Evolutionary conservation across 1,140 invertebrate species (phyloP), one percentile per base, ranked within the genome.

Genomic region (Drosophila lacteicornis): DNA sequence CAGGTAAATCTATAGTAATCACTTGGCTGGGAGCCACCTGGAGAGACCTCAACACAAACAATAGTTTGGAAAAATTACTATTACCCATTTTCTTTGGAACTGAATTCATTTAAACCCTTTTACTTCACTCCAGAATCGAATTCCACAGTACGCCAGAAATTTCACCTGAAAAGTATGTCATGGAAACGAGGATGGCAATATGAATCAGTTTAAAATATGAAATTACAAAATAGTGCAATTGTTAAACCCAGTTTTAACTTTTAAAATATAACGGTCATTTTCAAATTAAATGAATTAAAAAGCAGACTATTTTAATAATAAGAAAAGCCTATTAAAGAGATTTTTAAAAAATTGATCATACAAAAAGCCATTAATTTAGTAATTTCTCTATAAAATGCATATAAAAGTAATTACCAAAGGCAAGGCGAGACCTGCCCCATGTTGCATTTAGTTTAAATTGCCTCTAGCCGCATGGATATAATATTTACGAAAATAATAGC

Each of bases 401-500:
- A 47, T 19, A 19, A 4, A 55, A 22, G 8, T 2, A 13, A 55
- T 36, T 53, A 36, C 5, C 12, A 33, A 30, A 33, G 1, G 8
- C 11, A 12, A 19, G 25, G 27, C 4, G 11, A 17, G 11, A 7
- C 11, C 12, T 19, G 43, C 17, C 12, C 11, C 45, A 12, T 17
- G 9, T 12, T 38, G 33, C 17, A 53, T 38, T 53, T 38, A 53
- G 12, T 53, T 38, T 22, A 22, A 8, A 22, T 38, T 38, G 19
- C 12, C 17, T 13, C 50, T 13, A 3, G 9, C 27, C 9, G 1
- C 17, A 22, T 55, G 19, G 3, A 38, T 33, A 53, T 61, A 53
- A 22, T 61, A 33, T 53, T 53, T 17, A 17, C 30, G 8, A 22
- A 53, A 7, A 61, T 8, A 61, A 53, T 53, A 17, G 30, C 27